Evolutionary conservation across 92 coral and sea anemone genomes (phyloP), one percentile per base, ranked within the genome.

Genomic region (Epizoanthus ramosus): DNA sequence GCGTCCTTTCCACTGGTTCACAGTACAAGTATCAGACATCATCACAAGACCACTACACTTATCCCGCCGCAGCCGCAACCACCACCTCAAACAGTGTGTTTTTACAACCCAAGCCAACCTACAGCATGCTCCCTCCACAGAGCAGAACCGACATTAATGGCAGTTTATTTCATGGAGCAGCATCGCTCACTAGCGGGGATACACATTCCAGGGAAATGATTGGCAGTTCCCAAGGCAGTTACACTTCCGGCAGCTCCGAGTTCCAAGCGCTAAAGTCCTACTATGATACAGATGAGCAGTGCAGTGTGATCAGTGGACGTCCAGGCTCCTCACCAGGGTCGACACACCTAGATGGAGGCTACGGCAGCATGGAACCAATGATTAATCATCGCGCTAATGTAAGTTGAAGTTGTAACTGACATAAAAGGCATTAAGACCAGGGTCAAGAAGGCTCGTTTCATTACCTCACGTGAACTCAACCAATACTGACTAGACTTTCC

Each of bases 291-390:
- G 85, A 86, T 13, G 93, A 86, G 56, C 81, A 69, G 33, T 81
- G 84, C 50, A 90, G 90, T 77, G 88, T 90, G n/a, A 90, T 90
- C 47, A 90, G 90, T 81, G 93, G 81, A 43, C 83, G 79, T 0
- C 88, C 72, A 45, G 87, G 73, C 16, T 50, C 54, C 14, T 86
- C 89, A 18, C 89, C 89, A 8, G 80, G 54, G 23, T 37, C 73
- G 8, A 84, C 19, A 22, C 84, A 61, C 24, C 43, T 70, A 35
- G 75, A 70, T 71, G 91, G 74, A 12, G 82, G 82, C 12, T 77
- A 77, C 18, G 39, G 71, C n/a, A 77, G 82, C 57, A 77, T 77
- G 57, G 82, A 77, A 25, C 82, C 82, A 0, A 21, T 77, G n/a
- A 53, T 56, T 25, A 31, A 77, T 60, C 82, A 77, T 6, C 68